phyloP scores from a whole-genome alignment of 2,888 invertebrate genomes.

The Dryocosmus kuriphilus region DNA sequence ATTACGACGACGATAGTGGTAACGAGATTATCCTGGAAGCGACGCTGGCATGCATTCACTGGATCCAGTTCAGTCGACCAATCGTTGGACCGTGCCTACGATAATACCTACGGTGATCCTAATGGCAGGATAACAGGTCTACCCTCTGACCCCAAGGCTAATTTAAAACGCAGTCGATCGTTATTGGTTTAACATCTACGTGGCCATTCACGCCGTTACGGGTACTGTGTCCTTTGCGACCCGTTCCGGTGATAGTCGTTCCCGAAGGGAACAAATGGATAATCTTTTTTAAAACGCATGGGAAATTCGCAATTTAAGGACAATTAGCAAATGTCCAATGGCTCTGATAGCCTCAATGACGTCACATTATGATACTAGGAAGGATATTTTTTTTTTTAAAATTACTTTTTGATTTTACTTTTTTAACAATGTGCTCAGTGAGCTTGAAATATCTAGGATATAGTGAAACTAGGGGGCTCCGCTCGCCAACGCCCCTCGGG shows the following conservation, averaged over 20 bases:
- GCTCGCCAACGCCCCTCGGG: no score
- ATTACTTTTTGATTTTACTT: not conserved
- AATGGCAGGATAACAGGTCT: constrained; percentile 44
- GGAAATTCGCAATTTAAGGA: constrained; percentile 15
- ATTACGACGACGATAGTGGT: constrained; percentile 68
- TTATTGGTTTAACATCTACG: constrained; percentile 50
- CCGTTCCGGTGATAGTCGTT: constrained; percentile 1
- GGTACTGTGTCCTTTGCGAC: constrained; percentile 26
- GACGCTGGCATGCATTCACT: constrained; percentile 53
- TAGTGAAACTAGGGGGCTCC: no score
- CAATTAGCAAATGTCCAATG: not conserved
- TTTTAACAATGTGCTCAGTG: no score
- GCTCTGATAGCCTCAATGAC: not conserved
- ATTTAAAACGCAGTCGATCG: constrained; percentile 57
- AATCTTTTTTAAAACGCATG: constrained; percentile 27
- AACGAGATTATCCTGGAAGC: constrained; percentile 66
- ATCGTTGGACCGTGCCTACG: constrained; percentile 37
- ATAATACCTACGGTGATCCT: constrained; percentile 51
- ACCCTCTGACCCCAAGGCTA: constrained; percentile 45
- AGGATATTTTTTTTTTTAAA: not conserved
- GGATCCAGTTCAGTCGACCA: constrained; percentile 38
- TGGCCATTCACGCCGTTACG: constrained; percentile 31
- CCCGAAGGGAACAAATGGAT: constrained; percentile 30
- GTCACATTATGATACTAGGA: not conserved
- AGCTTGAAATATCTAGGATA: no score